phyloP scores from a whole-genome alignment of 1,140 invertebrate genomes.

The Whitmania pigra region DNA sequence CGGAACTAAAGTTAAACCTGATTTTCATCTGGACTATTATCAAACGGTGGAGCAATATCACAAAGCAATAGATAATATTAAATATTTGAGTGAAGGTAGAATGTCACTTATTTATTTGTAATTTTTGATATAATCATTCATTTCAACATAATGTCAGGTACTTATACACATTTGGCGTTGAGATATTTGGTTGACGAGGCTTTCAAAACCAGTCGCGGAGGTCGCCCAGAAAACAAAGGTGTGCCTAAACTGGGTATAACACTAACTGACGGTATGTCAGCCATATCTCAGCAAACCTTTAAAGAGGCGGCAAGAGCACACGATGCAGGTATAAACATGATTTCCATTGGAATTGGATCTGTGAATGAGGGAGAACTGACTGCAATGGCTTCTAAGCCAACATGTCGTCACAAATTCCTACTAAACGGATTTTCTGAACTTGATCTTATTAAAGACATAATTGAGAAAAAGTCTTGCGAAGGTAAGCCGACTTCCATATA shows the following conservation, averaged over 20 bases:
- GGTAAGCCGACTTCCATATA: background rate
- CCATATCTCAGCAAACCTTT: background rate
- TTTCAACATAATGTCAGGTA: conserved; percentile 14
- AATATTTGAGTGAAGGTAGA: conserved; percentile 5
- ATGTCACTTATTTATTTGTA: background rate
- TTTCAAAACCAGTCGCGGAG: conserved; percentile 25
- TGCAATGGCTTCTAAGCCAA: conserved; percentile 17
- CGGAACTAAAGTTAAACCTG: background rate
- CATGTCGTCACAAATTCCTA: conserved; percentile 1
- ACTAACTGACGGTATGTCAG: background rate
- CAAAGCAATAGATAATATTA: conserved; percentile 12
- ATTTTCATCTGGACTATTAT: conserved; percentile 13
- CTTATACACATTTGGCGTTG: conserved; percentile 24
- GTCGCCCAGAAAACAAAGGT: background rate
- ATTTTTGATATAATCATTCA: background rate
- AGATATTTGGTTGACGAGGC: conserved; percentile 22
- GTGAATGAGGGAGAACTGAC: conserved; percentile 11
- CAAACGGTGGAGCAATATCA: background rate
- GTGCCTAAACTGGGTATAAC: conserved; percentile 5
- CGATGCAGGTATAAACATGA: conserved; percentile 9
- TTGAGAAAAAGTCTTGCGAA: conserved; percentile 21
- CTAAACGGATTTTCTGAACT: conserved; percentile 14
- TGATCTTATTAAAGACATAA: conserved; percentile 12
- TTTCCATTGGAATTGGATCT: conserved; percentile 15
- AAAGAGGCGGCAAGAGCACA: background rate